Evolutionary conservation across 2,888 invertebrate species (phyloP).

Genomic region (Parnassius glacialis): DNA sequence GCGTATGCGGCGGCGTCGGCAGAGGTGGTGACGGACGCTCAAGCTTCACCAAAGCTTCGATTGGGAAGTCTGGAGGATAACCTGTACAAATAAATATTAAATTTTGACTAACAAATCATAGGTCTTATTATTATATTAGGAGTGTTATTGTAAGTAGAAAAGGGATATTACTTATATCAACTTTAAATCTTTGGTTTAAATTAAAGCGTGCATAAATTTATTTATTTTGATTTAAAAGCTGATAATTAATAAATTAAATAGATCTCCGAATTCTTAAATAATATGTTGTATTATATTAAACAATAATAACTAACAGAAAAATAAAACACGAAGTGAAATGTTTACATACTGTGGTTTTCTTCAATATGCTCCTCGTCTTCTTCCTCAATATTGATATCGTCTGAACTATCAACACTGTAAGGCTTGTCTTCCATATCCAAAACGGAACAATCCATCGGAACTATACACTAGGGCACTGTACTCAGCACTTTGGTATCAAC

Average conservation of each 20-base stretch:
- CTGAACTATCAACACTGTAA: conserved; percentile 77
- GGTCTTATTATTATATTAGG: too few species aligned
- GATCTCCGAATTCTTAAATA: too few species aligned
- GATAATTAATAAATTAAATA: too few species aligned
- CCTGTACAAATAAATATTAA: conserved; percentile 58
- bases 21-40: conserved; percentile 83
- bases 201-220: too few species aligned
- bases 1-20: conserved; percentile 87
- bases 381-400: conserved; percentile 75
- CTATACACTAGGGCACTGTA: conserved; percentile 64
- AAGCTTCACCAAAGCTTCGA: conserved; percentile 81
- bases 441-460: conserved; percentile 60
- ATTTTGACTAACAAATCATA: not conserved
- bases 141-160: too few species aligned
- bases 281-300: too few species aligned
- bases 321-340: too few species aligned
- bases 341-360: conserved; percentile 65
- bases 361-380: conserved; percentile 69
- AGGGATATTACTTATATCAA: too few species aligned
- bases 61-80: conserved; percentile 81
- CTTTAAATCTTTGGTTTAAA: too few species aligned
- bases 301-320: too few species aligned
- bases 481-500: conserved; percentile 60
- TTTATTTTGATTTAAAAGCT: too few species aligned
- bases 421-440: conserved; percentile 77